These are phyloP conservation scores for Actinia tenebrosa DNA, from an alignment of 64 coral and sea anemone species.

Conservation along the genomic window DNA sequence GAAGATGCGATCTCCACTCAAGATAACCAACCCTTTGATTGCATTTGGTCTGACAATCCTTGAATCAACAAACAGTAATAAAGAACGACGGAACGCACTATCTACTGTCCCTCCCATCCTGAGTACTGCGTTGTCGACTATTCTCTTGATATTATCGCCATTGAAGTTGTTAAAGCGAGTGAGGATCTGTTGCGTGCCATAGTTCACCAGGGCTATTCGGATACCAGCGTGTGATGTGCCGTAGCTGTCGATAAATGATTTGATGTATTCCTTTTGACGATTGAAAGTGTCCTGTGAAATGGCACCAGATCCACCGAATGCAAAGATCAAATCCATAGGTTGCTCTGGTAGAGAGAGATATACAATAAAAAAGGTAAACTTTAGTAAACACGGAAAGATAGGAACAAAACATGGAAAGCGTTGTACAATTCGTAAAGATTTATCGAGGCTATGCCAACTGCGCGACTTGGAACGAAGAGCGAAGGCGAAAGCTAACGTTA, in stretches of 20 bases:
- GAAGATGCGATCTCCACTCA: constrained; percentile 52
- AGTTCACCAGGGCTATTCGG: constrained; percentile 61
- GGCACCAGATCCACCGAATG: constrained; percentile 61
- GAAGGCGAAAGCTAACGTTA: too few relatives aligned
- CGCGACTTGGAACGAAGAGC: too few relatives aligned
- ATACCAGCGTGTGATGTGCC: constrained; percentile 58
- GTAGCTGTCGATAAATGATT: constrained; percentile 76
- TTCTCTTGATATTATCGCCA: constrained; percentile 48
- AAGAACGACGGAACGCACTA: constrained; percentile 35
- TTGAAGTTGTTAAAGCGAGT: constrained; percentile 66
- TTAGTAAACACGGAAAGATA: not conserved
- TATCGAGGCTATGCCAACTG: too few relatives aligned
- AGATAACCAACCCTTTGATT: constrained; percentile 65
- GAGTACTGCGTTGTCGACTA: constrained; percentile 37
- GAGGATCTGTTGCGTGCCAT: constrained; percentile 23
- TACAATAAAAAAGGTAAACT: not conserved
- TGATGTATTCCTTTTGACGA: constrained; percentile 74
- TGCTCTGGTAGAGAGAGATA: constrained; percentile 42
- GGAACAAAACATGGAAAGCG: not conserved
- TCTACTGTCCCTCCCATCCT: constrained; percentile 38
- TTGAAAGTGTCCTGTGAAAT: constrained; percentile 58
- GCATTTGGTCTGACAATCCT: constrained; percentile 49
- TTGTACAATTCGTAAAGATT: too few relatives aligned
- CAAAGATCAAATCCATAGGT: constrained; percentile 81
- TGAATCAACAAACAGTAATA: constrained; percentile 36